Base-by-base conservation (phyloP, 2,113 vertebrate species). In the Chinchilla lanigera region DNA sequence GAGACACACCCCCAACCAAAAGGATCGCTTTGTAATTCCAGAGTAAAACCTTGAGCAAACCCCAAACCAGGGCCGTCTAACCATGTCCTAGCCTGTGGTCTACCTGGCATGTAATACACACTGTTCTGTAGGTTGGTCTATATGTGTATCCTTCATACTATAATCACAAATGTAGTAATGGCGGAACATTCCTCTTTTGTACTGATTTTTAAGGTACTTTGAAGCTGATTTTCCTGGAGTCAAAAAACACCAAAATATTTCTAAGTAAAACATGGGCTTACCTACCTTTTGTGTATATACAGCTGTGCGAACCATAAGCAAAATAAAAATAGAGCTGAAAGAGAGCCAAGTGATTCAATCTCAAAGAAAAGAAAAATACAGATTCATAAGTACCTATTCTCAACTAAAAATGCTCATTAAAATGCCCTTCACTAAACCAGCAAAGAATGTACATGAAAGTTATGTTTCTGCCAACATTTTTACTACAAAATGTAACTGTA, bases 311-410 rank as follows among this genome's bases (percentile, higher is more conserved):
- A 90, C 38, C 13, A 38, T 86, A 95, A 81, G 1, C 47, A 82
- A 85, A 88, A 94, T 50, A 78, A 14, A 33, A 30, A 60, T 54
- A 71, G 22, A 52, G 28, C 78, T 77, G 41, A 75, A 93, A 85
- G 77, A 54, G 8, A 86, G 28, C 1, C 95, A 92, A 91, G 75
- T 63, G 52, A 69, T 10, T 80, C 84, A 30, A 94, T 75, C 50
- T 94, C 89, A 77, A 78, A 30, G 50, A n/a, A 84, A 90, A 94
- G 28, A 52, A 95, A 96, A 84, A 84, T 44, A 17, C 33, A 93
- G 47, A 65, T 35, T 30, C n/a, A 54, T 86, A 90, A 86, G 33
- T 80, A 17, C 47, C 54, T 94, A 87, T 54, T 96, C 26, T 94
- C 35, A 92, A 33, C 11, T 41, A 90, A 86, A 95, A 95, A 82